These are phyloP conservation scores for Alosa alosa DNA, from an alignment of 2,113 vertebrate genomes.

Conservation along the genomic window DNA sequence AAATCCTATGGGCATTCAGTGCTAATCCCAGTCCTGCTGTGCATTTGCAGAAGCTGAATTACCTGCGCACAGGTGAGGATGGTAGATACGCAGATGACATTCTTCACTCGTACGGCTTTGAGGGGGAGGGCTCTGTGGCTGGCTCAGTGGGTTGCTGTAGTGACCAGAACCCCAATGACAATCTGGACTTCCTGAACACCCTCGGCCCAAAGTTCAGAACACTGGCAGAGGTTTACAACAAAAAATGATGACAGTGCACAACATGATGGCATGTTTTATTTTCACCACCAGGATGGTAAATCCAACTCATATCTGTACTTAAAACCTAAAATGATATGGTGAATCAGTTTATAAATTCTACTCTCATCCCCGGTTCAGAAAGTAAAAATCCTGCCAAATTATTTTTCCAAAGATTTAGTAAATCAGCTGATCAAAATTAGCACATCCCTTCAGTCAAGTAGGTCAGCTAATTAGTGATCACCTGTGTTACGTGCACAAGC, in stretches of 20 bases:
- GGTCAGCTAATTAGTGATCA: too few relatives aligned
- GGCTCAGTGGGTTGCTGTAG: constrained; percentile 90
- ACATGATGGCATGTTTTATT: background rate
- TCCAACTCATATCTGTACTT: too few relatives aligned
- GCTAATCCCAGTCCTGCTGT: background rate
- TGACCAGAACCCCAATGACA: constrained; percentile 70
- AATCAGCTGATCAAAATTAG: too few relatives aligned
- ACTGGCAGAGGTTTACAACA: constrained; percentile 77
- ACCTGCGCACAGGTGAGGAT: constrained; percentile 41
- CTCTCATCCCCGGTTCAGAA: too few relatives aligned
- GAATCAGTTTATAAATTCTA: too few relatives aligned
- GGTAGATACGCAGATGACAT: constrained; percentile 76
- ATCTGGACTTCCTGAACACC: constrained; percentile 83
- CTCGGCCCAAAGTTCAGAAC: constrained; percentile 89
- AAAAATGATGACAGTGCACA: constrained; percentile 56
- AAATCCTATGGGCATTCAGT: too few relatives aligned
- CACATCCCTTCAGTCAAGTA: too few relatives aligned
- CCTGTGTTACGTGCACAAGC: too few relatives aligned
- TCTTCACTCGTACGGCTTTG: constrained; percentile 78
- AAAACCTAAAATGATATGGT: too few relatives aligned
- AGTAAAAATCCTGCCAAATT: too few relatives aligned
- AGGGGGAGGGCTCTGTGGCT: constrained; percentile 82
- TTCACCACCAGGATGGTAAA: background rate
- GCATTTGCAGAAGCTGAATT: constrained; percentile 55
- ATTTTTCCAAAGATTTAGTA: too few relatives aligned